These are phyloP conservation scores for Pseudochirops cupreus DNA, from an alignment of 2,797 vertebrate genomes.

Conservation along the genomic window DNA sequence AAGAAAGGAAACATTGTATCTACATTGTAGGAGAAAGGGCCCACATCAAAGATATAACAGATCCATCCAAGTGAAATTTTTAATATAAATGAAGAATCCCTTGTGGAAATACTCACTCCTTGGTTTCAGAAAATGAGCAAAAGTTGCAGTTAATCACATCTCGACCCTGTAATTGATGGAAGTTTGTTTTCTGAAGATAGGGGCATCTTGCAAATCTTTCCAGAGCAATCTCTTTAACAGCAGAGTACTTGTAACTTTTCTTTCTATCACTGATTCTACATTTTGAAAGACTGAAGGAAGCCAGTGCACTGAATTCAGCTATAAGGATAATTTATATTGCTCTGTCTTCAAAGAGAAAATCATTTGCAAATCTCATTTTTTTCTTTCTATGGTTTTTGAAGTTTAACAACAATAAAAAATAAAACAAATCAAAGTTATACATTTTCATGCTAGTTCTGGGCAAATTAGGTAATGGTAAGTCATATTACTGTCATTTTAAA, in stretches of 20 bases:
- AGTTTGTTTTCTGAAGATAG: neutral
- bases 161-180: neutral
- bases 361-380: neutral
- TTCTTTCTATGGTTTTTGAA: neutral
- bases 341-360: constrained; percentile 44
- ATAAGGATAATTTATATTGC: neutral
- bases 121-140: constrained; percentile 35
- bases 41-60: neutral
- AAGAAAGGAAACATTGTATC: neutral
- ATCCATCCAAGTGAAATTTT: neutral
- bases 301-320: neutral
- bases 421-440: neutral
- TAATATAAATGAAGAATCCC: neutral
- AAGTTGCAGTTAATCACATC: neutral
- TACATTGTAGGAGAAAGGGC: neutral
- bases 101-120: neutral
- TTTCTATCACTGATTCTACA: constrained; percentile 2
- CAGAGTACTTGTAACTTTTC: neutral
- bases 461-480: constrained; percentile 31
- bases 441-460: neutral
- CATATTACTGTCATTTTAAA: neutral
- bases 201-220: neutral
- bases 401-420: too few relatives aligned
- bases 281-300: neutral
- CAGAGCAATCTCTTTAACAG: neutral